Percentiles rank a stretch among this genome's conserved stretches.
Conservation (phyloP, 2,888 invertebrate genomes). For the Tachina grossa region DNA sequence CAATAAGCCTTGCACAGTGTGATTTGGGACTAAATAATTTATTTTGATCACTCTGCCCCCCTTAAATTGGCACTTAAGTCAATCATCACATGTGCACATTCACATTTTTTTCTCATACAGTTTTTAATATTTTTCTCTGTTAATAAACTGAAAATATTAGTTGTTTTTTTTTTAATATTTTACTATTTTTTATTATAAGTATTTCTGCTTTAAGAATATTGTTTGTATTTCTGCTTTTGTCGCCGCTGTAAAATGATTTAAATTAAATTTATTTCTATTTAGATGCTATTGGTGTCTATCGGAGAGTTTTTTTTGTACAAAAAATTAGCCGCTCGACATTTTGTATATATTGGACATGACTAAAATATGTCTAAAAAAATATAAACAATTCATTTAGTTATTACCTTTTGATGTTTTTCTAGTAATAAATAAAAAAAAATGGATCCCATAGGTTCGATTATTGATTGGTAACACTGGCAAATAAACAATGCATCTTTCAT, state of each 20-base stretch:
- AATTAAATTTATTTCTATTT: constrained; percentile 38
- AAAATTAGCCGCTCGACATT: constrained; percentile 19
- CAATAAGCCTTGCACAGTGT: too few relatives aligned
- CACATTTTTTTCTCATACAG: constrained; percentile 16
- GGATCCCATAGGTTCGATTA: background rate
- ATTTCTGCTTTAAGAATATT: background rate
- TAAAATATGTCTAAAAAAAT: constrained; percentile 26
- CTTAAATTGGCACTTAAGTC: background rate
- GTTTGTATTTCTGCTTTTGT: background rate
- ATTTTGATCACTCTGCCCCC: background rate
- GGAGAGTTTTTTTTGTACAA: background rate
- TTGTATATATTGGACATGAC: constrained; percentile 52
- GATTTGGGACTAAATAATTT: too few relatives aligned
- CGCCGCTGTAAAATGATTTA: background rate
- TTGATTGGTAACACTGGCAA: background rate
- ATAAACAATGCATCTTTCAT: too few relatives aligned
- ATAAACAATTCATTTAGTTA: constrained; percentile 13
- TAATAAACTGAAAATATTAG: background rate
- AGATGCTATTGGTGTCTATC: background rate
- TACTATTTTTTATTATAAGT: background rate
- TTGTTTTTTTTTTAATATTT: background rate
- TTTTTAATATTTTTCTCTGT: background rate
- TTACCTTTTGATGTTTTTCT: background rate
- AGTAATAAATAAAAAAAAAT: background rate
- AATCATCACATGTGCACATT: constrained; percentile 15